Evolutionary conservation across 2,888 invertebrate genomes (phyloP).

Genomic region (Dolomedes plantarius): DNA sequence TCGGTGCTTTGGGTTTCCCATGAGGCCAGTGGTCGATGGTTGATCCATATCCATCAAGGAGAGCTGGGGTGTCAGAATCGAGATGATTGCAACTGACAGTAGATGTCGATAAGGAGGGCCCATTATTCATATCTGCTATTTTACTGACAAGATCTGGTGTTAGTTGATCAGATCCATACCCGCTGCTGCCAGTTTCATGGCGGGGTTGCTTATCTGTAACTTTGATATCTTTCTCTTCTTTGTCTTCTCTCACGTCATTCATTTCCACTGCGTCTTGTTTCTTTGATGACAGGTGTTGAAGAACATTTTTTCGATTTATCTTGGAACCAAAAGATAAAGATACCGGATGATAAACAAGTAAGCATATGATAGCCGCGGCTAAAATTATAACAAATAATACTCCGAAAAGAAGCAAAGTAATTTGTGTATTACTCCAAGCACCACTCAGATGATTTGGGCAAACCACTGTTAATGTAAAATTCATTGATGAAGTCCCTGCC

Average conservation of each 20-base stretch:
- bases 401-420: conserved; percentile 84
- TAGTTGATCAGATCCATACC: conserved; percentile 73
- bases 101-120: conserved; percentile 62
- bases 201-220: conserved; percentile 72
- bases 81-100: conserved; percentile 67
- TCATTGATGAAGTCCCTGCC: conserved; percentile 90
- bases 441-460: conserved; percentile 74
- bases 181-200: conserved; percentile 73
- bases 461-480: conserved; percentile 90
- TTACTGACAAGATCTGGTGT: conserved; percentile 73
- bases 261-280: conserved; percentile 66
- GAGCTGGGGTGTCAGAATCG: conserved; percentile 51
- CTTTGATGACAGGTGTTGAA: conserved; percentile 65
- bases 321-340: conserved; percentile 56
- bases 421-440: conserved; percentile 80
- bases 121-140: conserved; percentile 68
- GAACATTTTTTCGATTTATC: conserved; percentile 62
- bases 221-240: conserved; percentile 66
- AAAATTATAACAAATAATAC: conserved; percentile 81
- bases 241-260: conserved; percentile 55
- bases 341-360: conserved; percentile 66
- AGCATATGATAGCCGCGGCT: conserved; percentile 79
- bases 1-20: conserved; percentile 32
- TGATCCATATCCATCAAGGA: conserved; percentile 57
- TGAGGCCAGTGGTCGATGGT: conserved; percentile 55